phyloP scores from a whole-genome alignment of 2,797 vertebrate genomes.

The Micromesistius poutassou region DNA sequence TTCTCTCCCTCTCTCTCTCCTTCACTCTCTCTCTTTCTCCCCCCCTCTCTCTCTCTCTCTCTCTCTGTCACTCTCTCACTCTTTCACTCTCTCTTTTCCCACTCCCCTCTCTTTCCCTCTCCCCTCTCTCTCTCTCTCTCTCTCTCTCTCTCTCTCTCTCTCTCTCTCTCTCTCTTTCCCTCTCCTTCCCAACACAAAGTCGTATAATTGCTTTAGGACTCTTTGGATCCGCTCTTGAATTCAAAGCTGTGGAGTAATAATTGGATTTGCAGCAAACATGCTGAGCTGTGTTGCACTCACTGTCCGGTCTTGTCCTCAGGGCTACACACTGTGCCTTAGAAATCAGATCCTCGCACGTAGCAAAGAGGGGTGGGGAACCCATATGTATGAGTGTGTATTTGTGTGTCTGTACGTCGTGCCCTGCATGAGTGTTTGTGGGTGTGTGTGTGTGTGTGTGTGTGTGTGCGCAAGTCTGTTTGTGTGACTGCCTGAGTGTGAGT shows the following conservation, averaged over 20 bases:
- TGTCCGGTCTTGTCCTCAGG: conserved; percentile 76
- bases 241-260: conserved; percentile 84
- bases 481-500: neutral
- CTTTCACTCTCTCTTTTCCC: conserved; percentile 11
- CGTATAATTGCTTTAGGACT: conserved; percentile 84
- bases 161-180: conserved; percentile 7
- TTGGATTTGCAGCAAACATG: conserved; percentile 86
- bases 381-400: conserved; percentile 20
- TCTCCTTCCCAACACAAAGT: neutral
- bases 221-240: conserved; percentile 80
- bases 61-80: neutral
- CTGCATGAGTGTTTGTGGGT: neutral
- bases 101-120: neutral
- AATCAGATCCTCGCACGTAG: conserved; percentile 64
- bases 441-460: neutral
- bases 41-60: conserved; percentile 11
- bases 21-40: conserved; percentile 12
- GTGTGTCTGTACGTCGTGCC: neutral
- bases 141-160: conserved; percentile 13
- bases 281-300: conserved; percentile 81
- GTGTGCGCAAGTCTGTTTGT: conserved; percentile 19
- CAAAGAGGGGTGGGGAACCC: conserved; percentile 36
- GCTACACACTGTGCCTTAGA: conserved; percentile 68
- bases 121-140: conserved; percentile 13
- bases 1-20: conserved; percentile 4